phyloP scores from a whole-genome alignment of 2,113 vertebrate genomes.

The Cololabis saira region DNA sequence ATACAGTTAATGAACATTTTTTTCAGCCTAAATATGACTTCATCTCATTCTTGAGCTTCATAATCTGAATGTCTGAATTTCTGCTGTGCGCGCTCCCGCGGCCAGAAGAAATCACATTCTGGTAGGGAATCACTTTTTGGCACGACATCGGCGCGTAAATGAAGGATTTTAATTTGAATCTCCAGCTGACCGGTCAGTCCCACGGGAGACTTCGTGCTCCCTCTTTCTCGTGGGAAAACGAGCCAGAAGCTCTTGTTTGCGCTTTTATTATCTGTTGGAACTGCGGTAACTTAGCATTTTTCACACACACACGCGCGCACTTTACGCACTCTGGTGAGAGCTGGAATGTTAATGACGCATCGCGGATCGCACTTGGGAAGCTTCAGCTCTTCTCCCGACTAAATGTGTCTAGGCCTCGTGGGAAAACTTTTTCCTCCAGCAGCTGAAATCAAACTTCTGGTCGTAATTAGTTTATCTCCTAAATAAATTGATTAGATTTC shows the following conservation, averaged over 20 bases:
- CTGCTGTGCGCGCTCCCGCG: no score
- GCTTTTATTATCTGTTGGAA: slow-evolving; percentile 37
- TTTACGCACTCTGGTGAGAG: slow-evolving; percentile 11
- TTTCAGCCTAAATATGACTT: no score
- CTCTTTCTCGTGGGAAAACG: slow-evolving; percentile 42
- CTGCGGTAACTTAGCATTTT: not conserved
- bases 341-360: not conserved
- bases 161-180: no score
- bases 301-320: not conserved
- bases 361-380: not conserved
- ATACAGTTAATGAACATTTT: no score
- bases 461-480: not conserved
- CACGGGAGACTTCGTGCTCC: not conserved
- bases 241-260: not conserved
- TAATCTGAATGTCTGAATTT: no score
- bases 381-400: not conserved
- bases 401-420: not conserved
- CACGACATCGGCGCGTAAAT: no score
- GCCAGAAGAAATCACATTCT: no score
- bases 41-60: no score
- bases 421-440: not conserved
- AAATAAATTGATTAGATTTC: no score
- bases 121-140: no score
- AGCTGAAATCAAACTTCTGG: not conserved
- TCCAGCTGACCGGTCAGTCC: no score